Evolutionary conservation across 2,888 invertebrate species (phyloP).

Genomic region (Drosophila ezoana): DNA sequence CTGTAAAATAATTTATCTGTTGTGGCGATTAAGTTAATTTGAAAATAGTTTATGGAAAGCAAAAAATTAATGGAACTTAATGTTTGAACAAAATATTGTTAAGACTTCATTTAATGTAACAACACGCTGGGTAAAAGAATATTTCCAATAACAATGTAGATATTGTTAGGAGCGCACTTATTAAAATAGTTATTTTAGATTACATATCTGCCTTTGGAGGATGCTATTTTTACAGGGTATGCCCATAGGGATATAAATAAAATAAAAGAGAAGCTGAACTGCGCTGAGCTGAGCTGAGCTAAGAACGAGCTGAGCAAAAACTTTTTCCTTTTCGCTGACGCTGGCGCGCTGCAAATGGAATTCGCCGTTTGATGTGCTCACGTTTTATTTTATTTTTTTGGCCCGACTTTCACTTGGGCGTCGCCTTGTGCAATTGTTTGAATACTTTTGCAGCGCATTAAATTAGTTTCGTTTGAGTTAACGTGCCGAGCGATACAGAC

Average conservation of each 20-base stretch:
- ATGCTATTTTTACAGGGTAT: constrained; percentile 21
- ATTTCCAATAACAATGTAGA: too few species aligned
- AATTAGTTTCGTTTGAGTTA: constrained; percentile 83
- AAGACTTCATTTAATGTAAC: too few species aligned
- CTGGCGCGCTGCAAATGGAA: constrained; percentile 68
- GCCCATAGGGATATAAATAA: constrained; percentile 3
- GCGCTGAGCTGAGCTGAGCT: constrained; percentile 25
- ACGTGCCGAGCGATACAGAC: constrained; percentile 67
- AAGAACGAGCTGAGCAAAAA: constrained; percentile 48
- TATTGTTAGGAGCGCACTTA: too few species aligned
- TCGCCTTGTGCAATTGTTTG: constrained; percentile 81
- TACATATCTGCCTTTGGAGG: too few species aligned
- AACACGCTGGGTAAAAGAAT: too few species aligned
- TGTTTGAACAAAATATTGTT: background rate
- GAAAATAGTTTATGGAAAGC: background rate
- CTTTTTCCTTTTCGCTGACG: constrained; percentile 70
- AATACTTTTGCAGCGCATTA: constrained; percentile 80
- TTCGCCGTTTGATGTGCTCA: constrained; percentile 78
- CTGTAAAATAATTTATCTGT: constrained; percentile 2
- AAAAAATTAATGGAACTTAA: background rate
- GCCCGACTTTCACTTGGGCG: constrained; percentile 71
- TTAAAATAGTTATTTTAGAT: too few species aligned
- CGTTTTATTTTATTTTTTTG: constrained; percentile 34
- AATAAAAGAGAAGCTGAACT: constrained; percentile 28
- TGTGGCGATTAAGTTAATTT: background rate